phyloP scores from a whole-genome alignment of 2,888 invertebrate genomes.

The Machimus rusticus region DNA sequence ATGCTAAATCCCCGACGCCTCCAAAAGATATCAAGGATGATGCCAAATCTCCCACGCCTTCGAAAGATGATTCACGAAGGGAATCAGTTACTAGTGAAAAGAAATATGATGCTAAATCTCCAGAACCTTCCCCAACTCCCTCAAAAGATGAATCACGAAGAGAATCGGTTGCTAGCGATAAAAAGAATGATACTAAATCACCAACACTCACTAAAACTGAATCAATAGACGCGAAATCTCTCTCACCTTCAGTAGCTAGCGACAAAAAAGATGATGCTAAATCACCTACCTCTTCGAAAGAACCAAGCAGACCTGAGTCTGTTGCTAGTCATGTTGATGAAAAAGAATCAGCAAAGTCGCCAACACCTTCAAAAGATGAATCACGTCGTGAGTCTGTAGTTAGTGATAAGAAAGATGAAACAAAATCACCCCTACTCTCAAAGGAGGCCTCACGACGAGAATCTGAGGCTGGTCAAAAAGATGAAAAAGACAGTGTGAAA shows the following conservation, averaged over 20 bases:
- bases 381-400: slow-evolving; percentile 24
- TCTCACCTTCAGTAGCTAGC: not conserved
- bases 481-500: not conserved
- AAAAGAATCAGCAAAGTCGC: not conserved
- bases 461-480: slow-evolving; percentile 45
- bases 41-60: not conserved
- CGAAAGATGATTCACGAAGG: slow-evolving; percentile 40
- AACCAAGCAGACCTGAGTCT: slow-evolving; percentile 45
- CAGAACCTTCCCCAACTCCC: not conserved
- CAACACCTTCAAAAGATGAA: slow-evolving; percentile 23
- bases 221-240: slow-evolving; percentile 18
- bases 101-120: not conserved
- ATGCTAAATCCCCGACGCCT: not conserved
- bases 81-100: not conserved
- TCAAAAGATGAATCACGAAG: slow-evolving; percentile 39
- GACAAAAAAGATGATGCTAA: not conserved
- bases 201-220: slow-evolving; percentile 46
- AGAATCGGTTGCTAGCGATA: not conserved
- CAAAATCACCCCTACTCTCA: slow-evolving; percentile 44
- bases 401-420: slow-evolving; percentile 39
- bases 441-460: slow-evolving; percentile 49
- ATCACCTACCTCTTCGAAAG: slow-evolving; percentile 20
- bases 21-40: not conserved
- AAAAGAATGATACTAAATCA: slow-evolving; percentile 43
- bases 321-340: slow-evolving; percentile 49